Percentiles rank a stretch among this genome's conserved stretches.
Conservation (phyloP, 2,888 invertebrate genomes). For the Alentia gelatinosa region DNA sequence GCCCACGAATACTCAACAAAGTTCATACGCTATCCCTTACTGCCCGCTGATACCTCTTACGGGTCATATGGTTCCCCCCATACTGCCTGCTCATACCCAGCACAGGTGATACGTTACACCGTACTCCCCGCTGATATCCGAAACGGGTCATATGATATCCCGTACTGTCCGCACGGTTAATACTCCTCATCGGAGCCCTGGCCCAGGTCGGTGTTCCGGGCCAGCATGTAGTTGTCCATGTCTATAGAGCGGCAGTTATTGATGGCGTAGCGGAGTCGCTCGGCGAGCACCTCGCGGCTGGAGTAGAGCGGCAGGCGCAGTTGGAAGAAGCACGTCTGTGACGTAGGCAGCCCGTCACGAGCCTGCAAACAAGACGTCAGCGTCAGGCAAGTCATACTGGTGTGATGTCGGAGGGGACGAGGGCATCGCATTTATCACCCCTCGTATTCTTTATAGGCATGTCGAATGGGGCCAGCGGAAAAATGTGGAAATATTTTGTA, state of each 20-base stretch:
- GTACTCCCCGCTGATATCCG: not conserved
- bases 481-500: too few species aligned
- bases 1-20: not conserved
- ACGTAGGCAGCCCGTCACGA: conserved; percentile 84
- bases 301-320: conserved; percentile 85
- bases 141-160: not conserved
- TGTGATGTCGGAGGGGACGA: too few species aligned
- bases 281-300: conserved; percentile 84
- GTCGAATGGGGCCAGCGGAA: too few species aligned
- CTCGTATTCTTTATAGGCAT: too few species aligned
- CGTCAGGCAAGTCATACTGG: too few species aligned
- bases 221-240: conserved; percentile 87
- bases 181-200: conserved; percentile 62
- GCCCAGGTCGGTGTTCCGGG: conserved; percentile 82
- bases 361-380: conserved; percentile 80
- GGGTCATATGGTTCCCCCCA: not conserved
- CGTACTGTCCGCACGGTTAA: not conserved
- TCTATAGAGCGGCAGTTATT: conserved; percentile 86
- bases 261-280: conserved; percentile 85
- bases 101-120: not conserved
- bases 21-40: not conserved
- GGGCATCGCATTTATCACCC: too few species aligned
- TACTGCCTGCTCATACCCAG: not conserved
- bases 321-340: conserved; percentile 85
- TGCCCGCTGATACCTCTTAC: not conserved